These are phyloP conservation scores for Psilanteris sp. DNA, from an alignment of 1,140 invertebrate species.

Conservation along the genomic window DNA sequence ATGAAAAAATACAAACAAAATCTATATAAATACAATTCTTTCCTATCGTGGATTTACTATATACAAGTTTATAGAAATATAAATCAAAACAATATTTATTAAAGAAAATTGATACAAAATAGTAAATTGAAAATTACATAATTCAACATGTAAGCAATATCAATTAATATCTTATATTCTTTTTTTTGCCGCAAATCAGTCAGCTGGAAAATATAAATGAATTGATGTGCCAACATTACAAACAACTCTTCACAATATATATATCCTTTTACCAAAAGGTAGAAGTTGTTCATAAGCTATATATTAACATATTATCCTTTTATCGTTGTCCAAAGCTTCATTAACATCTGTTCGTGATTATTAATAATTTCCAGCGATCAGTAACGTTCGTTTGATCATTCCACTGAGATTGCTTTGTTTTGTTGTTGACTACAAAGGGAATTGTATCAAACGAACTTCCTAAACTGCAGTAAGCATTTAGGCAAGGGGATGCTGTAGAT, in stretches of 20 bases:
- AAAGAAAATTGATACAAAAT: too few species aligned
- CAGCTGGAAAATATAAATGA: slow-evolving; percentile 30
- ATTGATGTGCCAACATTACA: slow-evolving; percentile 17
- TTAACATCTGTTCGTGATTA: slow-evolving; percentile 64
- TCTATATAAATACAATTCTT: too few species aligned
- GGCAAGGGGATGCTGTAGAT: slow-evolving; percentile 45
- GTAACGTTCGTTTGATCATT: slow-evolving; percentile 64
- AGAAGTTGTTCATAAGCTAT: slow-evolving; percentile 57
- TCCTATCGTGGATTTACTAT: too few species aligned
- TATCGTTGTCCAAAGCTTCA: slow-evolving; percentile 61
- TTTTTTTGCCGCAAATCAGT: too few species aligned
- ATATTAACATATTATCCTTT: slow-evolving; percentile 58
- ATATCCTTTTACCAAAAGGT: slow-evolving; percentile 34
- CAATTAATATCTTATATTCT: too few species aligned
- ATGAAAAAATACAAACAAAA: too few species aligned
- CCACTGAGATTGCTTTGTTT: slow-evolving; percentile 57
- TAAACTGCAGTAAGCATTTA: slow-evolving; percentile 53
- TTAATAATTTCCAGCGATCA: slow-evolving; percentile 62
- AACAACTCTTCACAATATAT: slow-evolving; percentile 22
- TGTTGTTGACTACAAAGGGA: slow-evolving; percentile 66
- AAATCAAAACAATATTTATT: too few species aligned
- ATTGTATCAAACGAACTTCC: slow-evolving; percentile 58
- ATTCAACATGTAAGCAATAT: too few species aligned
- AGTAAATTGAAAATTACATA: too few species aligned
- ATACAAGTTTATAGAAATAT: too few species aligned